Evolutionary conservation across 2,888 invertebrate genomes (phyloP).

Genomic region (Cabera pusaria): DNA sequence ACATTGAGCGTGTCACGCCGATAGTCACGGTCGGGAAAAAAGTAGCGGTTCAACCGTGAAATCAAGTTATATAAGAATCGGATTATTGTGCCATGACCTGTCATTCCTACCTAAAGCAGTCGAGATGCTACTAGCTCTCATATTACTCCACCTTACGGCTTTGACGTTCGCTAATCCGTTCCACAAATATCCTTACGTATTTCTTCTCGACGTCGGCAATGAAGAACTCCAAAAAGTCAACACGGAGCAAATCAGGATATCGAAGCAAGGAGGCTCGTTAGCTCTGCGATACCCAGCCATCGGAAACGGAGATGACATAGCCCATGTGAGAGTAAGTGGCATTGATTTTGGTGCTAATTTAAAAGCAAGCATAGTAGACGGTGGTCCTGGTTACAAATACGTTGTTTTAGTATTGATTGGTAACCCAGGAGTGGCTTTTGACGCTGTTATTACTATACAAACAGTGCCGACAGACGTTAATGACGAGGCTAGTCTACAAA

Average conservation of each 20-base stretch:
- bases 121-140: constrained; percentile 53
- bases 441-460: constrained; percentile 67
- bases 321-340: constrained; percentile 70
- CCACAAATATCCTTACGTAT: constrained; percentile 72
- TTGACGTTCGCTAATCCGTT: constrained; percentile 57
- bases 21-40: constrained; percentile 64
- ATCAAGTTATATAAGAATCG: constrained; percentile 66
- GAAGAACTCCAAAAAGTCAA: constrained; percentile 69
- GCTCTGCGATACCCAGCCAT: constrained; percentile 69
- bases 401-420: constrained; percentile 68
- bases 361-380: constrained; percentile 69
- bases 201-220: constrained; percentile 72
- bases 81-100: constrained; percentile 60
- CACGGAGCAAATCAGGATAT: constrained; percentile 67
- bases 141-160: constrained; percentile 47
- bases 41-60: constrained; percentile 63
- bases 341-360: constrained; percentile 73
- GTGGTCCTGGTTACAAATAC: constrained; percentile 74
- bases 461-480: constrained; percentile 43
- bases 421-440: constrained; percentile 60
- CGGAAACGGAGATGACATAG: constrained; percentile 61
- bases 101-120: constrained; percentile 42
- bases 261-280: constrained; percentile 69
- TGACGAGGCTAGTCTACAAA: constrained; percentile 20
- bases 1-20: constrained; percentile 62